A percentile compares a stretch with the other conserved stretches of the same genome.
phyloP scores from a whole-genome alignment of 2,797 vertebrate genomes.

The Gila robusta region DNA sequence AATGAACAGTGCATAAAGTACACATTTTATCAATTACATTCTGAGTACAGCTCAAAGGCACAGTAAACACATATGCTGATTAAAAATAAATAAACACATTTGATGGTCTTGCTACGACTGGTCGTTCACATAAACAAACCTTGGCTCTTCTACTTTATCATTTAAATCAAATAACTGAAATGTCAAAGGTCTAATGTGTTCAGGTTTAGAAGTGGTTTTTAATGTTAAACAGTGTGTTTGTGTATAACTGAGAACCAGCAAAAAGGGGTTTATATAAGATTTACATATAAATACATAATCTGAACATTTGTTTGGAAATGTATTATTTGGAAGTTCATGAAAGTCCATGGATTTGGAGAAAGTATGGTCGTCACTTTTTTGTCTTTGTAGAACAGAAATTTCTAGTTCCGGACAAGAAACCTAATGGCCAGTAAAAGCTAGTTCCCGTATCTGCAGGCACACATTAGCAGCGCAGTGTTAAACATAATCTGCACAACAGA shows the following conservation, averaged over 20 bases:
- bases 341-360: slow-evolving; percentile 8
- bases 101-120: slow-evolving; percentile 39
- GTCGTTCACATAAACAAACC: slow-evolving; percentile 57
- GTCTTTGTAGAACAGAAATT: slow-evolving; percentile 23
- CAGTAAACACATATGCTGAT: slow-evolving; percentile 64
- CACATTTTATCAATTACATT: slow-evolving; percentile 58
- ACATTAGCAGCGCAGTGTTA: slow-evolving; percentile 62
- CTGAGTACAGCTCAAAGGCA: slow-evolving; percentile 35
- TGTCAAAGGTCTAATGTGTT: slow-evolving; percentile 35
- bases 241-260: slow-evolving; percentile 32
- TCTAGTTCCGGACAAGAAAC: slow-evolving; percentile 59
- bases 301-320: not conserved
- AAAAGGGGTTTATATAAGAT: slow-evolving; percentile 13
- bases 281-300: not conserved
- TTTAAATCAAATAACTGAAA: slow-evolving; percentile 32
- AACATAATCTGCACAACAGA: slow-evolving; percentile 65
- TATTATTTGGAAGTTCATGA: not conserved
- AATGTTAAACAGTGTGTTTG: slow-evolving; percentile 27
- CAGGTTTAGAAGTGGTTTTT: slow-evolving; percentile 27
- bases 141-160: slow-evolving; percentile 51
- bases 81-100: slow-evolving; percentile 69
- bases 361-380: slow-evolving; percentile 49
- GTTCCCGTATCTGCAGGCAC: slow-evolving; percentile 68
- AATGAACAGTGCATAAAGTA: slow-evolving; percentile 40
- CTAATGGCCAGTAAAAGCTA: slow-evolving; percentile 69